phyloP scores from a whole-genome alignment of 1,140 invertebrate species.

The Bombus confusus region DNA sequence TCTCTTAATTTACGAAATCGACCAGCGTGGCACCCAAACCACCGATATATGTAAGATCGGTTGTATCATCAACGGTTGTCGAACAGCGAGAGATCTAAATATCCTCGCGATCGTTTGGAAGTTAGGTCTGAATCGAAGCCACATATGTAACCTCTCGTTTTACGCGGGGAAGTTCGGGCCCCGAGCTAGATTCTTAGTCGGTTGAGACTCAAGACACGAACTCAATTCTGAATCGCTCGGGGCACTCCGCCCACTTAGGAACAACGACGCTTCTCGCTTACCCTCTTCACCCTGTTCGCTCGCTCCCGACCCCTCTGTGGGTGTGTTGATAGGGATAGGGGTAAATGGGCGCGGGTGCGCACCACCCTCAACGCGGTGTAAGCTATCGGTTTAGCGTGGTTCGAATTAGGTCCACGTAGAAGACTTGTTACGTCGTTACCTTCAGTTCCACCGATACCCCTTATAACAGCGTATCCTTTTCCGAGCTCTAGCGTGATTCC shows the following conservation, averaged over 20 bases:
- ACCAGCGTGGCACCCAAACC: no score
- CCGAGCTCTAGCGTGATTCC: neutral
- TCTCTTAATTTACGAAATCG: no score
- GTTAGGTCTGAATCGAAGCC: slow-evolving; percentile 16
- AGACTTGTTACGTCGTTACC: slow-evolving; percentile 72
- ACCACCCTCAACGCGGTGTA: slow-evolving; percentile 11
- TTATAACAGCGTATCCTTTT: slow-evolving; percentile 18
- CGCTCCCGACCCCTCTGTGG: neutral
- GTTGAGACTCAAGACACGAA: slow-evolving; percentile 76
- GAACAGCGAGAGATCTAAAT: slow-evolving; percentile 47
- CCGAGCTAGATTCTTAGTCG: slow-evolving; percentile 66
- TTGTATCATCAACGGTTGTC: neutral
- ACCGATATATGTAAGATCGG: neutral
- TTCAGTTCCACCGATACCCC: slow-evolving; percentile 30
- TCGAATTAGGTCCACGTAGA: slow-evolving; percentile 74
- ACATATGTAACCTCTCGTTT: slow-evolving; percentile 38
- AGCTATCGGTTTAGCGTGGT: slow-evolving; percentile 64
- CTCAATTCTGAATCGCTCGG: slow-evolving; percentile 74
- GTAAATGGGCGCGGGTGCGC: neutral
- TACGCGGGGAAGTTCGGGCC: slow-evolving; percentile 20
- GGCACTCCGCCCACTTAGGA: slow-evolving; percentile 66
- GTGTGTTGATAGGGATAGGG: neutral
- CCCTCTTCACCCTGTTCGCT: slow-evolving; percentile 27
- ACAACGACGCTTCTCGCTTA: slow-evolving; percentile 61
- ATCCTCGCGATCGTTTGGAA: slow-evolving; percentile 3